These are phyloP conservation scores for Eriosoma lanigerum DNA, from an alignment of 1,140 invertebrate species.

Conservation along the genomic window DNA sequence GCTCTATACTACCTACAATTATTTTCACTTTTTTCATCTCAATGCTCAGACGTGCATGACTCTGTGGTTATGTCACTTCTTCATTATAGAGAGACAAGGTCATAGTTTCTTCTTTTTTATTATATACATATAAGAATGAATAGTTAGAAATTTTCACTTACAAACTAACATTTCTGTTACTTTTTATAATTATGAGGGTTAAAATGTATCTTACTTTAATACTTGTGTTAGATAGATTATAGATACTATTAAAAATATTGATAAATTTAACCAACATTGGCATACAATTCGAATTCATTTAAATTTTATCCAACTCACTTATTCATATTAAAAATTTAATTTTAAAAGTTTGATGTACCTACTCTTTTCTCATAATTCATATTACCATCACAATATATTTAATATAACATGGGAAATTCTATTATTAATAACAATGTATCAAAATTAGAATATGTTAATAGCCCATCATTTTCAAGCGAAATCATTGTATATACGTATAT, in stretches of 20 bases:
- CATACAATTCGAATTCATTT: no score
- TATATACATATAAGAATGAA: constrained; percentile 8
- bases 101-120: constrained; percentile 43
- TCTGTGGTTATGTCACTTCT: constrained; percentile 32
- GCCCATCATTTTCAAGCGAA: neutral
- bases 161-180: neutral
- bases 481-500: neutral
- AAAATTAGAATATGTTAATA: neutral
- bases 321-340: constrained; percentile 11
- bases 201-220: no score
- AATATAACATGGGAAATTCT: constrained; percentile 11
- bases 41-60: constrained; percentile 41
- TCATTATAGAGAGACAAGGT: constrained; percentile 44
- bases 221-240: no score
- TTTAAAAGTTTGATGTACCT: neutral
- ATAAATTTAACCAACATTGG: no score
- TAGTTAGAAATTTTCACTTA: constrained; percentile 23
- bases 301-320: neutral
- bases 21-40: constrained; percentile 45
- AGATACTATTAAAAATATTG: no score
- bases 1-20: constrained; percentile 16
- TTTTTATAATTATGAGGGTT: neutral
- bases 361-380: neutral
- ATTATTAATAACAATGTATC: constrained; percentile 28
- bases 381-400: neutral